Evolutionary conservation across 1,140 invertebrate genomes (phyloP), one percentile per base, ranked within the genome.

Genomic region (Drosophila prosaltans): DNA sequence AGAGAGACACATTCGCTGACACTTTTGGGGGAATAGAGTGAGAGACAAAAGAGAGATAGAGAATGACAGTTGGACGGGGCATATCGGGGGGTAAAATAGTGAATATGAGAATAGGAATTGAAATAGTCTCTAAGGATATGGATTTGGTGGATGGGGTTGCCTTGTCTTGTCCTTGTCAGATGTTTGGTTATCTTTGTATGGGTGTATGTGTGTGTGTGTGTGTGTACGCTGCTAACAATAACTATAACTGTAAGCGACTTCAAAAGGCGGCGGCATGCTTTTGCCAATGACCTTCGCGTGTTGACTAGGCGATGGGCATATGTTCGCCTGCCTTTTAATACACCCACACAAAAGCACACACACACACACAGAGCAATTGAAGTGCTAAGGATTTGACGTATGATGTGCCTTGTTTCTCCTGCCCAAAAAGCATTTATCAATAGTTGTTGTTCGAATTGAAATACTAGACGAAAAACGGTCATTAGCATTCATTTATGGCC

Each of bases 401-500:
- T 86, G 83, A 86, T 86, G 83, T 80, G 84, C 69, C 78, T 58
- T 58, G 64, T 65, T 82, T 67, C 72, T 75, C 21, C 74, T 84
- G 81, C 73, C 73, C 72, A 78, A 68, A 89, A 89, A 62, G 72
- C 84, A 89, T 89, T 89, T 89, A 89, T 89, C 84, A 89, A 89
- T 89, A 89, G 69, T 82, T 65, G 69, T 43, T 81, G 60, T 26
- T 48, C 5, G 45, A 51, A 88, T 81, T 78, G 84, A 86, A 86
- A 88, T 80, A 69, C 70, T 71, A 76, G 74, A 70, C 74, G 84
- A 71, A 63, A 48, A 63, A 61, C 65, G 74, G 85, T 89, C 85
- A 89, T 89, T 89, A 89, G 81, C 84, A 89, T 89, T 89, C 84
- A 90, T 89, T 89, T 89, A 89, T 84, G 85, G 80, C 74, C 72